Base-by-base conservation (phyloP, 2,797 vertebrate genomes). In the Mallotus villosus region DNA sequence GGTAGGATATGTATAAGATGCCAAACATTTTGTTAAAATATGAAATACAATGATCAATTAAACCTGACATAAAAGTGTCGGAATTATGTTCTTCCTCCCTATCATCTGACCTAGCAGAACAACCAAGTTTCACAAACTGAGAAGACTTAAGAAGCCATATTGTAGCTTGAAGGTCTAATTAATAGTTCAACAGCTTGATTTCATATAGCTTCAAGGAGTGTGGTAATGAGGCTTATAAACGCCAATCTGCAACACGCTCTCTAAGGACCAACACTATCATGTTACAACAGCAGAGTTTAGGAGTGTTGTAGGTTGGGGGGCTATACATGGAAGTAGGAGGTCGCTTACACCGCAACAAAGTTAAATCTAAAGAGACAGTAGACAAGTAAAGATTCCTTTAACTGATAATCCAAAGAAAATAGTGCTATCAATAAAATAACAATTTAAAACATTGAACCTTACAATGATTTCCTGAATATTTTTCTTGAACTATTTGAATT, bases 211-310 rank as follows among this genome's bases (percentile, higher is more conserved):
- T 83, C 80, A 55, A 82, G 73, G 61, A 61, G 59, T 57, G 76
- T 68, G 78, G 85, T 90, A 90, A 90, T 81, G 78, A 86, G 84
- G 72, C 77, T 83, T 72, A 59, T 82, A 82, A 87, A 89, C 66
- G 74, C 70, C 70, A 69, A 29, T 74, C 75, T 76, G 78, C 76
- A 63, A 51, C 70, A 25, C 62, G 67, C 76, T 71, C 29, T 69
- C 64, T 68, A 24, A 71, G 68, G 74, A 75, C 59, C 62, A 74
- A 65, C 17, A n/a, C 75, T 82, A 80, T 92, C 87, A 7, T 71
- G 67, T 92, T 92, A 81, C 90, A 46, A 67, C 77, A 78, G 79
- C 69, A 34, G 57, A 70, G 65, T 24, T 51, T 11, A 19, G 49
- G 73, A 46, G 74, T 55, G 46, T 53, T 46, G 62, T 77, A 75